Evolutionary conservation across 2,113 vertebrate species (phyloP).

Genomic region (Platysternon megacephalum): DNA sequence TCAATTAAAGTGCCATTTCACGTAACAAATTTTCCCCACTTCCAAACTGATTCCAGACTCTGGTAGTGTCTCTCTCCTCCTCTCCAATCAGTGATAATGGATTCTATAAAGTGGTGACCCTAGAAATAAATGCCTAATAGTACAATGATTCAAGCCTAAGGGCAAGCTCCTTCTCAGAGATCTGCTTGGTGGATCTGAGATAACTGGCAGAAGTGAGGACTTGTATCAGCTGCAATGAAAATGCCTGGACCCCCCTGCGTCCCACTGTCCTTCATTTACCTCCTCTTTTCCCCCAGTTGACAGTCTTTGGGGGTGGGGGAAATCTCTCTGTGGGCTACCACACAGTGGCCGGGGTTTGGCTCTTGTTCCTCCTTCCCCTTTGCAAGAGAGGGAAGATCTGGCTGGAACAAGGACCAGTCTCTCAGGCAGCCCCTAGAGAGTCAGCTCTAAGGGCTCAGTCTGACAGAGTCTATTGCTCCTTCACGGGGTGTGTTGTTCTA

Average conservation of each 20-base stretch:
- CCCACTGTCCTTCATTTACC: too few relatives aligned
- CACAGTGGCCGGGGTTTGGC: too few relatives aligned
- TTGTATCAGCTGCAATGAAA: neutral
- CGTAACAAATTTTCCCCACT: fast-evolving
- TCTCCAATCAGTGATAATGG: conserved; percentile 25
- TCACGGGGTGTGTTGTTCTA: too few relatives aligned
- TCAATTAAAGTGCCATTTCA: conserved; percentile 17
- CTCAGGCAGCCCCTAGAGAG: too few relatives aligned
- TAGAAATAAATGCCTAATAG: neutral
- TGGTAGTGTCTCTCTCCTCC: neutral
- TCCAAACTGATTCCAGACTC: neutral
- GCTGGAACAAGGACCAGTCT: too few relatives aligned
- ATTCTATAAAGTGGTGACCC: conserved; percentile 7
- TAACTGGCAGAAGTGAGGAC: neutral
- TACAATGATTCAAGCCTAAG: neutral
- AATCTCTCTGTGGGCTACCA: too few relatives aligned
- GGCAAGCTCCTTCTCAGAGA: neutral
- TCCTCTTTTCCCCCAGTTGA: too few relatives aligned
- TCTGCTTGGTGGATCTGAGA: neutral
- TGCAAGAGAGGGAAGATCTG: too few relatives aligned
- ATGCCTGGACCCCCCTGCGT: neutral
- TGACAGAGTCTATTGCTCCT: too few relatives aligned
- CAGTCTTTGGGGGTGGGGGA: too few relatives aligned
- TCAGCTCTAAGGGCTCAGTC: too few relatives aligned
- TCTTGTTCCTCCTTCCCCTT: too few relatives aligned